phyloP scores from a whole-genome alignment of 2,888 invertebrate genomes.

The Altica lythri region DNA sequence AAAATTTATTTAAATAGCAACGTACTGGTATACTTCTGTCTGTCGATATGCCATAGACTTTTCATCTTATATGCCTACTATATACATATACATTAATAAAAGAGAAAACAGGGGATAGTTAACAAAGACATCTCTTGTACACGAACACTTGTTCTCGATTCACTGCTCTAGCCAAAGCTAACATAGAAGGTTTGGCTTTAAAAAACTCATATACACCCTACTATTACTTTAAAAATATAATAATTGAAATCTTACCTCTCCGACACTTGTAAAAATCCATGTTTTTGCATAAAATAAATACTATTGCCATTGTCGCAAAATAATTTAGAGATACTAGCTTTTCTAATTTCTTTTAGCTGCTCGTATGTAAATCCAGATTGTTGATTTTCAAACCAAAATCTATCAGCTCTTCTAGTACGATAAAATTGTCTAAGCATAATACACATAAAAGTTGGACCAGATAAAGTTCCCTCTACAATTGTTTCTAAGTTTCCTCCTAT shows the following conservation, averaged over 20 bases:
- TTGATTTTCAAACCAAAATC: constrained; percentile 78
- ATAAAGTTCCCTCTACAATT: constrained; percentile 72
- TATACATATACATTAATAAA: too few species aligned
- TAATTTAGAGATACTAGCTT: constrained; percentile 74
- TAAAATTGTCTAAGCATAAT: constrained; percentile 85
- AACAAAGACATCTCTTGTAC: too few species aligned
- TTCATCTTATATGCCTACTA: too few species aligned
- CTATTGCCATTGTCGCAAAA: constrained; percentile 79
- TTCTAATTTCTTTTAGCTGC: constrained; percentile 79
- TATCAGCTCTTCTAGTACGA: constrained; percentile 79
- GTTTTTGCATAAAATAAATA: constrained; percentile 67
- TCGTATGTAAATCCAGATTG: constrained; percentile 69
- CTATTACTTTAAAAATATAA: too few species aligned
- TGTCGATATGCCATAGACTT: too few species aligned
- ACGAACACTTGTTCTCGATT: too few species aligned
- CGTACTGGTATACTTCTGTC: too few species aligned
- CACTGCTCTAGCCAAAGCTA: too few species aligned
- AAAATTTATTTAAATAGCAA: too few species aligned
- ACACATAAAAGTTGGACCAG: constrained; percentile 86
- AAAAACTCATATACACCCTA: too few species aligned
- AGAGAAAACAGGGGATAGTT: too few species aligned
- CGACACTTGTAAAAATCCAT: constrained; percentile 68
- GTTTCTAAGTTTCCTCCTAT: constrained; percentile 81
- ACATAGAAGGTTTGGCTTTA: too few species aligned
- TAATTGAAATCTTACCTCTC: constrained; percentile 56